Base-by-base conservation (phyloP, 2,888 invertebrate genomes). In the Pasiphila rectangulata region DNA sequence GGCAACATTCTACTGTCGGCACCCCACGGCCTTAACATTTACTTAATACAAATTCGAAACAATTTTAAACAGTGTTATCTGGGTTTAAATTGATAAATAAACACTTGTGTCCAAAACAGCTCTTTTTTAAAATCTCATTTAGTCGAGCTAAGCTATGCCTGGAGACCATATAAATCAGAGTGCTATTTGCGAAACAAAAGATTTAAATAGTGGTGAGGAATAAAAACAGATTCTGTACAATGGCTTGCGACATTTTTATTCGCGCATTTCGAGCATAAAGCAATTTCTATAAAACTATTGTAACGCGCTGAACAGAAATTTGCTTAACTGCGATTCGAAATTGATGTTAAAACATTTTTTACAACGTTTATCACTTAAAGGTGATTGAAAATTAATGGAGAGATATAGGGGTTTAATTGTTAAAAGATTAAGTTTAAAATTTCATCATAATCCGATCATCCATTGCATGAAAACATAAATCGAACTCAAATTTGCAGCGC, bases 211-310 rank as follows among this genome's bases (percentile, higher is more conserved):
- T 41, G 13, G 15, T 24, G 41, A 38, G 32, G 43, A 38, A 39
- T 29, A 38, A 34, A 49, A 54, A 56, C 46, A 56, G 54, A 51
- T 54, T 56, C n/a, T 47, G n/a, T 29, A 38, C 37, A 49, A 45
- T 27, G 25, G 12, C 38, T 17, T 23, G 30, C 34, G 48, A 49
- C 44, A 45, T 42, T 56, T 52, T 56, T 54, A 51, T 49, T 51
- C 43, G 30, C 17, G 13, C 35, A 38, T 54, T 51, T 51, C 49
- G 35, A 48, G 42, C 21, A 34, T 38, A 24, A 47, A 44, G 41
- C 48, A 24, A 52, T 53, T 46, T 50, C 41, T 34, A 51, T 54
- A 54, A 47, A 56, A 47, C 51, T 47, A 47, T 54, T 50, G 42
- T 45, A 49, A 36, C 46, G 19, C 13, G 20, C 9, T n/a, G 7